Conservation (phyloP, 2,797 vertebrate species). For the Coregonus ussuriensis region DNA sequence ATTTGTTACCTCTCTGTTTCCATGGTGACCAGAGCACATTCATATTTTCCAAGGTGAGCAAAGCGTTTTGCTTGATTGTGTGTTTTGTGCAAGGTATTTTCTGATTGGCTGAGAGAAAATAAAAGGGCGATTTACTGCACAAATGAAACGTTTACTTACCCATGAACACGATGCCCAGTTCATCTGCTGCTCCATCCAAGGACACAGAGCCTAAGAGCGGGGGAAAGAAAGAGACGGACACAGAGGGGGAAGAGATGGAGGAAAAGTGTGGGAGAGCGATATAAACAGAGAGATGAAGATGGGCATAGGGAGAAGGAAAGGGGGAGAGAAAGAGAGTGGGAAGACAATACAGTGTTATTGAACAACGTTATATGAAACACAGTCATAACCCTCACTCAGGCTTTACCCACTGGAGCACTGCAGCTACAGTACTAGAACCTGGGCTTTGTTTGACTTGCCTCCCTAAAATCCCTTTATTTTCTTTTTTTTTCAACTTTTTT, state of each 20-base stretch:
- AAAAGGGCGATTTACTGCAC: constrained; percentile 4
- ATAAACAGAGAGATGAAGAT: neutral
- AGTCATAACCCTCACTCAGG: neutral
- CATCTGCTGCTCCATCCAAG: constrained; percentile 83
- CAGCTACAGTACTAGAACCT: neutral
- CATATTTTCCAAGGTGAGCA: constrained; percentile 69
- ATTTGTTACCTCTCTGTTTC: constrained; percentile 58
- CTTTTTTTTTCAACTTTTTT: neutral
- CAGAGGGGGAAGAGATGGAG: neutral
- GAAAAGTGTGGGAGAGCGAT: neutral
- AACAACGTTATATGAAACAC: neutral
- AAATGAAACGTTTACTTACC: constrained; percentile 82
- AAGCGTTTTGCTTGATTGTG: constrained; percentile 55
- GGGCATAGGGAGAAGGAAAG: constrained; percentile 5
- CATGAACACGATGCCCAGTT: constrained; percentile 99
- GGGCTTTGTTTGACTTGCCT: neutral
- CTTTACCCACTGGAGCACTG: neutral
- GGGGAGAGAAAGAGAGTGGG: neutral
- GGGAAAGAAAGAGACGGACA: neutral
- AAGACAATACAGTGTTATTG: neutral
- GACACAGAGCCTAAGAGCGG: constrained; percentile 25
- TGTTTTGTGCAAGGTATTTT: constrained; percentile 39
- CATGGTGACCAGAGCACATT: constrained; percentile 74
- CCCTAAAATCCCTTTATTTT: no score
- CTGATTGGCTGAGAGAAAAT: constrained; percentile 30